A percentile compares a stretch with the other conserved stretches of the same genome.
Conservation (phyloP, 2,797 vertebrate species). For the Capromys pilorides region DNA sequence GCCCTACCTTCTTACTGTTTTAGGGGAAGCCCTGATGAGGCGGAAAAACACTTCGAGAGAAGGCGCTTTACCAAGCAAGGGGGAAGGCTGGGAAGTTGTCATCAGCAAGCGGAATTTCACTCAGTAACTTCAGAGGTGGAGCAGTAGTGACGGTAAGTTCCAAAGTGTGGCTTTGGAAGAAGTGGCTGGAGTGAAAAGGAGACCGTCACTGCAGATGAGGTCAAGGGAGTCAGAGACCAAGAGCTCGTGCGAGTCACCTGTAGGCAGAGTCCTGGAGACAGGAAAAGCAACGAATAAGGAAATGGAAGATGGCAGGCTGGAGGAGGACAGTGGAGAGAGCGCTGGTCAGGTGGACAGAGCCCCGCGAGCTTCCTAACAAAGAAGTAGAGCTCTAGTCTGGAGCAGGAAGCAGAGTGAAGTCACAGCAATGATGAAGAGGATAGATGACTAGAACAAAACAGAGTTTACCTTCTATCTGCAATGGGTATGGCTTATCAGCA, state of each 20-base stretch:
- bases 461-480: neutral
- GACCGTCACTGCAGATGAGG: neutral
- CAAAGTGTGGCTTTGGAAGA: slow-evolving; percentile 31
- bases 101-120: neutral
- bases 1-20: neutral
- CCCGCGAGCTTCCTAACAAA: neutral
- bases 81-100: slow-evolving; percentile 29
- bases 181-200: neutral
- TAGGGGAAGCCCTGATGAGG: slow-evolving; percentile 26
- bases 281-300: neutral
- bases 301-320: neutral
- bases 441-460: neutral
- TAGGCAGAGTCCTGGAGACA: neutral
- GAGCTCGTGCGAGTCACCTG: neutral
- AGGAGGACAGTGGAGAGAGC: neutral
- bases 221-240: neutral
- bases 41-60: neutral
- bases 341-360: neutral
- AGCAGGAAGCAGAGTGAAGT: neutral
- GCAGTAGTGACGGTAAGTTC: neutral
- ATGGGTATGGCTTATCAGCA: neutral
- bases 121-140: slow-evolving; percentile 52
- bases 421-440: neutral
- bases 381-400: neutral
- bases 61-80: neutral